Base-by-base conservation (phyloP, 2,888 invertebrate genomes). In the Dryomyza anilis region DNA sequence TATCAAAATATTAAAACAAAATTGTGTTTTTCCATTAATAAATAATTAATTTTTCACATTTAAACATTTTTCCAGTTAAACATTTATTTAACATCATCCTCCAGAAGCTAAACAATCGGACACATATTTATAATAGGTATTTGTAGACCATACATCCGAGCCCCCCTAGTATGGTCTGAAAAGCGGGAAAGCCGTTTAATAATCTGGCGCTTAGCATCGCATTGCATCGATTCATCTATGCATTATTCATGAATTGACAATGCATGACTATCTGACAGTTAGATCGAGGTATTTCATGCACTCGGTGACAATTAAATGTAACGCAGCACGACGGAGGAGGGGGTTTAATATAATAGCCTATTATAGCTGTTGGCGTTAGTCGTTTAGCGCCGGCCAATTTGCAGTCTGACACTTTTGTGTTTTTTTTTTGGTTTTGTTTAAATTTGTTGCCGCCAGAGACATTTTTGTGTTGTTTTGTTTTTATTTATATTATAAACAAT, bases 281-380 rank as follows among this genome's bases (percentile, higher is more conserved):
- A 56, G 65, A 67, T 65, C 67, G 52, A 29, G 29, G 48, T 57
- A 65, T 52, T 65, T 52, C n/a, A 58, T 64, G 43, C 61, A 62
- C 43, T 52, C 52, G 60, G 50, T 50, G 45, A 48, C 60, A 63
- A 67, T 67, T 67, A 63, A 53, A 62, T 33, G 33, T 30, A n/a
- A n/a, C 39, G 14, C 14, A 3, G 39, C 14, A n/a, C n/a, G 7
- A 3, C 39, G 39, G 39, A 39, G 39, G 39, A n/a, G 39, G 4
- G 39, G 39, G 12, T 2, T n/a, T n/a, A n/a, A n/a, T n/a, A n/a
- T n/a, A n/a, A 7, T 14, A 8, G 10, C 14, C 14, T 19, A 19
- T 21, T 16, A 48, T 21, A 21, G 21, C 21, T 21, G 48, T 21
- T 14, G 48, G 48, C 23, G 8, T 19, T 50, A 19, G 48, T 50